Evolutionary conservation across 1,140 invertebrate species (phyloP), one percentile per base, ranked within the genome.

Genomic region (Heliconius nattereri): DNA sequence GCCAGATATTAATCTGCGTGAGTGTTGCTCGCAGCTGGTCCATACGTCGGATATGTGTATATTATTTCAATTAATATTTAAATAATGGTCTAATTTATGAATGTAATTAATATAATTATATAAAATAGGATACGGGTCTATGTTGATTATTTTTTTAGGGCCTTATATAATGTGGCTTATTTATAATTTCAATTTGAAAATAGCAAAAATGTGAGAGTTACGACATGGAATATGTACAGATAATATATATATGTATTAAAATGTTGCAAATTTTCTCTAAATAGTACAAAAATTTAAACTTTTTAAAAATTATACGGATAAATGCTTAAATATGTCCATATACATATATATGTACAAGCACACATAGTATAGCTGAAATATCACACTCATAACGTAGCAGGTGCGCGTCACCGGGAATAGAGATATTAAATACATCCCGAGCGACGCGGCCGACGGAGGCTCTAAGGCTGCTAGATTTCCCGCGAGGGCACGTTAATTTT

Each of bases 401-500:
- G 80, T 81, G 80, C 70, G 72, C 77, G 80, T 78, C 76, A 78
- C 77, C 52, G 76, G 71, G 37, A 76, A 57, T 76, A 66, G 71
- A 81, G 80, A 81, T 81, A 81, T 81, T 81, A 81, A 81, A 78
- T 78, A 88, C 85, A 87, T 91, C 91, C 91, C 91, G 91, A 91
- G 91, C 89, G 90, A 90, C 90, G 91, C 88, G 89, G 83, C 80
- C 83, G 85, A 73, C 83, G 86, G 85, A 85, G 85, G 86, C 89
- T 89, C 89, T 91, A 89, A 92, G 91, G 91, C 91, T 87, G 94
- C 89, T 95, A 95, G 95, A 96, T 95, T 96, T 96, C 95, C 95
- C 95, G 86, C 83, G 95, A 94, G 95, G 91, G 92, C 95, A 94
- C 95, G 95, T 96, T 96, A 96, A 96, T 96, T 96, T 96, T 96